Evolutionary conservation across 2,113 vertebrate species (phyloP).

Genomic region (Platycercus adscitus): DNA sequence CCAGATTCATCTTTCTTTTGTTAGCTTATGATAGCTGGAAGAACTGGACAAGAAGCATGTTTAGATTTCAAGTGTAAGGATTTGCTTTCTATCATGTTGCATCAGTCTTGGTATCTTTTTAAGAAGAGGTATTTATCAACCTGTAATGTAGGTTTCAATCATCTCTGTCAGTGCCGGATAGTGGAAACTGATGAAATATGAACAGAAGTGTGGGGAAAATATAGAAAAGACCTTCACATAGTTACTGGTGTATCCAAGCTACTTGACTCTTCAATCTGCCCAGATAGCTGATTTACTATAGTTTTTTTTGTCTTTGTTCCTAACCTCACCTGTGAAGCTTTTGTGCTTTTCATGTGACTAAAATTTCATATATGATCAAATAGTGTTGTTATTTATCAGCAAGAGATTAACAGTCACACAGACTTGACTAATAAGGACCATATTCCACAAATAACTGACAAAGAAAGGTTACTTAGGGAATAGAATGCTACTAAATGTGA

Average conservation of each 20-base stretch:
- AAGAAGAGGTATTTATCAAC: not conserved
- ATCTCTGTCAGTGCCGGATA: not conserved
- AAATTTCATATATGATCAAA: not conserved
- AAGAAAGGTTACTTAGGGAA: not conserved
- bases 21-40: not conserved
- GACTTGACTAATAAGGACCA: not conserved
- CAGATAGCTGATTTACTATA: not conserved
- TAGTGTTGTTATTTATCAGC: not conserved
- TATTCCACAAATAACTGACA: not conserved
- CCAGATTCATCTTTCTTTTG: not conserved
- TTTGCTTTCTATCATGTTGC: not conserved
- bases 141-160: not conserved
- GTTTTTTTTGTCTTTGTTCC: not conserved
- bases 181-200: not conserved
- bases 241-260: accelerated
- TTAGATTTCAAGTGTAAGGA: not conserved
- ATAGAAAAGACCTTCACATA: not conserved
- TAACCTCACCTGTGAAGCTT: not conserved
- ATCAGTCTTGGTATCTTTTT: not conserved
- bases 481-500: not conserved
- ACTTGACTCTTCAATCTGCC: not conserved
- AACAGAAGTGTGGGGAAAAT: not conserved
- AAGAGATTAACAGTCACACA: not conserved
- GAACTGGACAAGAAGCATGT: not conserved
- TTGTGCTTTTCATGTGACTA: not conserved